Evolutionary conservation across 2,888 invertebrate genomes (phyloP), one percentile per base, ranked within the genome.

Genomic region (Gnatocerus cornutus): DNA sequence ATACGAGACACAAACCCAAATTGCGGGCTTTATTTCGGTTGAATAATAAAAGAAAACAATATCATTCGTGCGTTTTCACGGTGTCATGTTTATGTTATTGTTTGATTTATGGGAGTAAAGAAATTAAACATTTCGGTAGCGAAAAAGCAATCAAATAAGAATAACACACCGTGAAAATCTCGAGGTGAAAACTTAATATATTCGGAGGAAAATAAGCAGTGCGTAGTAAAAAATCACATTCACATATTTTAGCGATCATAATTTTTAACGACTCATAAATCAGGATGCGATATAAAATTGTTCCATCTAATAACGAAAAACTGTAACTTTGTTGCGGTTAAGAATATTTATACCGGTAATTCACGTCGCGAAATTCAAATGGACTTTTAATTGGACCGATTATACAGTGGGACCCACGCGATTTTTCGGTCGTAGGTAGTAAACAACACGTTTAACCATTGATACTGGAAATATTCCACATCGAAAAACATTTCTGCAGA

Each of bases 251-350:
- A 41, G 9, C 58, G 58, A 58, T 58, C 58, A 29, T 58, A 58
- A 59, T 59, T 59, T 59, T 59, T 59, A 59, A 59, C 33, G 46
- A 16, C 45, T 13, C 33, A 43, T 58, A 59, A 59, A 59, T 59
- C 59, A 59, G 12, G 27, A 56, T 27, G 43, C 21, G 41, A 56
- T 46, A 59, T 46, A 59, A 50, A 50, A 50, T 29, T 27, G 48
- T 50, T 50, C 12, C 48, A 50, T 21, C 29, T 50, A 27, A 59
- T 27, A 59, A 33, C 46, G 59, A 45, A 46, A 58, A 58, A 59
- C 43, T 14, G 14, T 3, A 13, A 53, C 53, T 53, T 53, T 53
- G 53, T 33, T 33, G 9, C 53, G 43, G 13, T 46, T 59, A 58
- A 21, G 7, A 12, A n/a, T n/a, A n/a, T n/a, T 58, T 45, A 56